These are phyloP conservation scores for Leptopilina syphax DNA, from an alignment of 2,888 invertebrate species.

Conservation along the genomic window DNA sequence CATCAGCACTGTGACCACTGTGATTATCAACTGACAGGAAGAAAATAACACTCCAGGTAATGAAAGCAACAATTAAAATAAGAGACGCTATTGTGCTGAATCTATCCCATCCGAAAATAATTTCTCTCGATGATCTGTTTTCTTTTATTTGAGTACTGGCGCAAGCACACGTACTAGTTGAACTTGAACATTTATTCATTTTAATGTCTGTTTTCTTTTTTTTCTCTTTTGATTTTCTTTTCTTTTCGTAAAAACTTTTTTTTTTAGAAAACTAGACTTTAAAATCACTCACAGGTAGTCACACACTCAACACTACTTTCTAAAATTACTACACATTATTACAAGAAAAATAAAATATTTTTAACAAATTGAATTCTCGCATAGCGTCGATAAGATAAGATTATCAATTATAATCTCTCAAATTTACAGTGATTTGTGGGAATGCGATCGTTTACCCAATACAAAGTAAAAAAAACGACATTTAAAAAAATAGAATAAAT, in stretches of 20 bases:
- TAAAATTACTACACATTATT: background rate
- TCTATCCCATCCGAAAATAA: conserved; percentile 68
- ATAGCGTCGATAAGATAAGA: conserved; percentile 16
- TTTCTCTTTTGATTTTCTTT: background rate
- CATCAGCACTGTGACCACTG: background rate
- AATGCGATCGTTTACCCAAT: background rate
- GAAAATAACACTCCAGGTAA: conserved; percentile 64
- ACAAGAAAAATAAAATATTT: conserved; percentile 5
- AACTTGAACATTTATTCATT: conserved; percentile 6
- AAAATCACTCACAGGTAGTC: background rate
- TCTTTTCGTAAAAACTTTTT: background rate
- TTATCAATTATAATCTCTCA: background rate
- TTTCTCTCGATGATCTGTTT: conserved; percentile 45
- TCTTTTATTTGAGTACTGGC: background rate
- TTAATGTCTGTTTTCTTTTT: background rate
- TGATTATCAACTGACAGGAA: conserved; percentile 59
- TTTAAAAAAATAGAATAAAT: too few relatives aligned
- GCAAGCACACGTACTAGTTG: background rate
- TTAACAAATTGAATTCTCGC: background rate
- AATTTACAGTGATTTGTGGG: background rate
- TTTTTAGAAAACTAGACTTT: background rate
- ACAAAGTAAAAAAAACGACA: background rate
- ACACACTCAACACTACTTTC: background rate
- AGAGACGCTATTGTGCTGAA: conserved; percentile 61
- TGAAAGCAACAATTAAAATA: conserved; percentile 60